Conservation (phyloP, 2,113 vertebrate genomes). For the Phylloscopus trochiloides region DNA sequence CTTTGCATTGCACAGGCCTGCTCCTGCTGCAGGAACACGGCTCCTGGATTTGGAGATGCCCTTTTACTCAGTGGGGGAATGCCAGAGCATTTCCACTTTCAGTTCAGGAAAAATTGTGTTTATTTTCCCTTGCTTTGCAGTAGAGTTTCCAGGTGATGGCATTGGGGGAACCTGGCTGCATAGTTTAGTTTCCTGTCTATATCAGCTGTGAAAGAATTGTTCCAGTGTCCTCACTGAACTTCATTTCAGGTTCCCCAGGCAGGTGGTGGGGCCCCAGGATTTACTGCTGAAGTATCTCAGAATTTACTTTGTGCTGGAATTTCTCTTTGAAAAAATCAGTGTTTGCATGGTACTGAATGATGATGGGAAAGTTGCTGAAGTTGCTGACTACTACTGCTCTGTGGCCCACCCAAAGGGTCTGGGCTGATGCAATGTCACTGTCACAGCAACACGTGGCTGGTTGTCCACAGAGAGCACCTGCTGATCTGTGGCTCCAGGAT, state of each 20-base stretch:
- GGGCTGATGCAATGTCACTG: fast-evolving
- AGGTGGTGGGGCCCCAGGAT: not conserved
- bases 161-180: not conserved
- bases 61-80: not conserved
- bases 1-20: not conserved
- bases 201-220: not conserved
- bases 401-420: no score
- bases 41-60: not conserved
- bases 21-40: not conserved
- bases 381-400: no score
- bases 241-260: not conserved
- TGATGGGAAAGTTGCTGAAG: not conserved
- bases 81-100: not conserved
- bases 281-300: not conserved
- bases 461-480: fast-evolving
- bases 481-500: not conserved
- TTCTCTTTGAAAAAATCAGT: not conserved
- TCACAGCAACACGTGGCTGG: fast-evolving
- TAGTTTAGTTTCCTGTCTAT: not conserved
- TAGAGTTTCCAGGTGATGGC: not conserved
- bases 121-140: not conserved
- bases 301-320: not conserved
- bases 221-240: not conserved
- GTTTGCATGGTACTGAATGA: fast-evolving
- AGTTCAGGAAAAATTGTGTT: not conserved